These are phyloP conservation scores for Siniperca chuatsi DNA, from an alignment of 2,113 vertebrate genomes.

Conservation along the genomic window DNA sequence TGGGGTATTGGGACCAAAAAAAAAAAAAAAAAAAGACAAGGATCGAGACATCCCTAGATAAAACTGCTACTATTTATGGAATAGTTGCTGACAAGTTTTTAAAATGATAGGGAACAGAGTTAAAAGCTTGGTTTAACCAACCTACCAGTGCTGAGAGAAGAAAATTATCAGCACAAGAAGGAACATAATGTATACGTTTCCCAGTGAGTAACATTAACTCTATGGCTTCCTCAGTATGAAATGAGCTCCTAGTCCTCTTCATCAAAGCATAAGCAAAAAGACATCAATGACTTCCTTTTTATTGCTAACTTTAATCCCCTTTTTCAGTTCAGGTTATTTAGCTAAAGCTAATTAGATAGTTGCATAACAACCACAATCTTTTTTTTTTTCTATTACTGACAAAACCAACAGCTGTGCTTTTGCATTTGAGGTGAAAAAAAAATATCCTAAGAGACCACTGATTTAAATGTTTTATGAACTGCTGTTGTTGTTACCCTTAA, in stretches of 20 bases:
- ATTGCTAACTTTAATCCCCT: slow-evolving; percentile 13
- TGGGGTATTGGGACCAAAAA: not conserved
- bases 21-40: not conserved
- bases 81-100: not conserved
- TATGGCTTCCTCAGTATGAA: not conserved
- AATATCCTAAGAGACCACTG: not conserved
- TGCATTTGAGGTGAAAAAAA: slow-evolving; percentile 13
- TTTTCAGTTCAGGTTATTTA: slow-evolving; percentile 18
- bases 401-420: slow-evolving; percentile 40
- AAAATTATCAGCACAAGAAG: not conserved
- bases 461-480: slow-evolving; percentile 9
- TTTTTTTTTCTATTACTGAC: slow-evolving; percentile 17
- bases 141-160: not conserved
- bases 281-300: not conserved
- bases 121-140: not conserved
- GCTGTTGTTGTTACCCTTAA: not conserved
- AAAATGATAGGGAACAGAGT: not conserved
- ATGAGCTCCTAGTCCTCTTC: not conserved
- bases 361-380: slow-evolving; percentile 36
- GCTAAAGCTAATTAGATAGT: slow-evolving; percentile 34
- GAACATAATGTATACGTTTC: not conserved
- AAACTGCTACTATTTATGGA: not conserved
- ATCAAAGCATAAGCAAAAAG: slow-evolving; percentile 3
- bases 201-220: not conserved
- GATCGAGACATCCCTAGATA: not conserved